Evolutionary conservation across 1,140 invertebrate genomes (phyloP), one percentile per base, ranked within the genome.

Genomic region (Euwallacea fornicatus): DNA sequence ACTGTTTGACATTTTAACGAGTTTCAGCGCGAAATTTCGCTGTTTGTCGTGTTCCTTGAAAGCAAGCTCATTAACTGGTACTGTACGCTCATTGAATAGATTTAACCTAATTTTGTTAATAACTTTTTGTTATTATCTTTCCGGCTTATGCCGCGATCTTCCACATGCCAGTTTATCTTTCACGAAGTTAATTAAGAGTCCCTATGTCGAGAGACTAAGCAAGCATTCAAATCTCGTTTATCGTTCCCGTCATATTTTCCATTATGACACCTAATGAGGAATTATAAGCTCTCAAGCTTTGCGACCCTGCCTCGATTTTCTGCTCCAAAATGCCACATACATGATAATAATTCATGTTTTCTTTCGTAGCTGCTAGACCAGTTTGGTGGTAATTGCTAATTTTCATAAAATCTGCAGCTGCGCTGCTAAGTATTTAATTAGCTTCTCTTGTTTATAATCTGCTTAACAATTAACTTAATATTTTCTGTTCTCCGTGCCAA

Each of bases 41-140:
- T 66, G 64, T 66, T 66, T 66, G 54, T 42, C 33, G 4, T 43
- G 64, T 66, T 66, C 15, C 53, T 56, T 66, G 64, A 58, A 58
- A 66, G 64, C 64, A 43, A 66, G 50, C 64, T 66, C 64, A 66
- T 66, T 66, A 66, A 55, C 53, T 55, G 54, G 41, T 42, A 66
- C 64, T 44, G 53, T 56, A 56, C 33, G 64, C 41, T 58, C 64
- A 66, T 66, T 66, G 53, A 66, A 66, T 66, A 58, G 64, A 66
- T 66, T 66, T 66, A 66, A 66, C 64, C 64, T 66, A 66, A 66
- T 66, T 66, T 66, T 58, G 64, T 66, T 66, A 66, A 66, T 66
- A 66, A 66, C 64, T 66, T 66, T 66, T 66, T 66, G 64, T 55
- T 66, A 66, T 66, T 58, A 66, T 66, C 64, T 66, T 55, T 66